Evolutionary conservation across 2,888 invertebrate genomes (phyloP).

Genomic region (Ferdinandea cuprea): DNA sequence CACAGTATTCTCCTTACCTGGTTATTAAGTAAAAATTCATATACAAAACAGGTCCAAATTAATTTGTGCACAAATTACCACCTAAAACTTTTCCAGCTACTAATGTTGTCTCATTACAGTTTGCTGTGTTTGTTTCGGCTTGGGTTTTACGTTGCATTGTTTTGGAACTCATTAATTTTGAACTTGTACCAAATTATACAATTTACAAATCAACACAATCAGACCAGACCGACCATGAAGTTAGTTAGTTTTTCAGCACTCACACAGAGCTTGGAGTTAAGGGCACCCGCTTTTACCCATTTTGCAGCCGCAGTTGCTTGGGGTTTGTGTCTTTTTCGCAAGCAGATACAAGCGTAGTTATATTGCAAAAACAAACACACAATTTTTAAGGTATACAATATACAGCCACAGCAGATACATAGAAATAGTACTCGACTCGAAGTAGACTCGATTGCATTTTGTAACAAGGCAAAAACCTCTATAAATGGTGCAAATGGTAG

Average conservation of each 20-base stretch:
- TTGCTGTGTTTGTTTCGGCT: background rate
- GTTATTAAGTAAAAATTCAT: background rate
- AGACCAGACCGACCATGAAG: slow-evolving; percentile 48
- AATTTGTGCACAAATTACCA: slow-evolving; percentile 60
- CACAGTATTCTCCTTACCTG: background rate
- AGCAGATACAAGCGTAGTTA: background rate
- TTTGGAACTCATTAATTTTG: slow-evolving; percentile 47
- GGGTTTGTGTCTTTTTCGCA: background rate
- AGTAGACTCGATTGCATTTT: too few relatives aligned
- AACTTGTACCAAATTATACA: slow-evolving; percentile 58
- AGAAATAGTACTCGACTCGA: too few relatives aligned
- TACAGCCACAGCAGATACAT: too few relatives aligned
- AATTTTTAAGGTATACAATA: slow-evolving; percentile 1
- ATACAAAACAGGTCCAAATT: slow-evolving; percentile 3
- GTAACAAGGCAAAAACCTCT: background rate
- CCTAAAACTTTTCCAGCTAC: slow-evolving; percentile 43
- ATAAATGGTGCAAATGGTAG: background rate
- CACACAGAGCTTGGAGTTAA: background rate
- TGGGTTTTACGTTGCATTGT: slow-evolving; percentile 42
- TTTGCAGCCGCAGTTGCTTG: background rate
- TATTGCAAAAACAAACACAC: too few relatives aligned
- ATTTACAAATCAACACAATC: slow-evolving; percentile 67
- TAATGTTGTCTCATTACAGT: slow-evolving; percentile 14
- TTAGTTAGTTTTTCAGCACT: slow-evolving; percentile 43
- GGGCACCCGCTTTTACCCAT: background rate